phyloP scores from a whole-genome alignment of 2,113 vertebrate genomes.

The Gambusia holbrooki region DNA sequence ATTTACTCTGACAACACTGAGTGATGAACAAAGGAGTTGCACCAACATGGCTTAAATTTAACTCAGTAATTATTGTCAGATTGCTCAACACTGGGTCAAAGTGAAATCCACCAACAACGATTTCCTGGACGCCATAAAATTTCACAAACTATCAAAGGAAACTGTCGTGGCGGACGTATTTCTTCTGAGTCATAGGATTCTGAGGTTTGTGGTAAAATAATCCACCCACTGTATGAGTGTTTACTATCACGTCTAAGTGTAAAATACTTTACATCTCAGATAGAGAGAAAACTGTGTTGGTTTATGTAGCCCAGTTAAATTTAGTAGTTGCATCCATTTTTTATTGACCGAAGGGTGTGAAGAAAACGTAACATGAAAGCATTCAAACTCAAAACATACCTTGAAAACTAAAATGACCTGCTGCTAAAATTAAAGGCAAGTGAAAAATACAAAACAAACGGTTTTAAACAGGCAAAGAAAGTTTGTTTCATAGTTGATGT shows the following conservation, averaged over 20 bases:
- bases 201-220: no score
- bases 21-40: conserved; percentile 4
- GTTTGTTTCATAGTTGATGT: no score
- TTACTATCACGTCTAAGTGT: not conserved
- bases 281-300: not conserved
- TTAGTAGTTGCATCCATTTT: not conserved
- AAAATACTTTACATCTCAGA: not conserved
- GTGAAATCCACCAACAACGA: not conserved
- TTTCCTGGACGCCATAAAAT: not conserved
- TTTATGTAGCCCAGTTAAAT: not conserved
- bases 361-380: no score
- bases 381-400: no score
- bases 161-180: not conserved
- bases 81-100: conserved; percentile 4
- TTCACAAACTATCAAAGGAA: not conserved
- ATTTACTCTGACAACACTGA: not conserved
- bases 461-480: no score
- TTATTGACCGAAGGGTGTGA: no score
- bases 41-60: not conserved
- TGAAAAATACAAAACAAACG: no score
- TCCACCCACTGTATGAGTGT: not conserved
- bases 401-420: no score
- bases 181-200: not conserved
- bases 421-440: no score
- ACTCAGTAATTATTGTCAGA: not conserved